Conservation (phyloP, 2,113 vertebrate genomes). For the Callaeas wilsoni region DNA sequence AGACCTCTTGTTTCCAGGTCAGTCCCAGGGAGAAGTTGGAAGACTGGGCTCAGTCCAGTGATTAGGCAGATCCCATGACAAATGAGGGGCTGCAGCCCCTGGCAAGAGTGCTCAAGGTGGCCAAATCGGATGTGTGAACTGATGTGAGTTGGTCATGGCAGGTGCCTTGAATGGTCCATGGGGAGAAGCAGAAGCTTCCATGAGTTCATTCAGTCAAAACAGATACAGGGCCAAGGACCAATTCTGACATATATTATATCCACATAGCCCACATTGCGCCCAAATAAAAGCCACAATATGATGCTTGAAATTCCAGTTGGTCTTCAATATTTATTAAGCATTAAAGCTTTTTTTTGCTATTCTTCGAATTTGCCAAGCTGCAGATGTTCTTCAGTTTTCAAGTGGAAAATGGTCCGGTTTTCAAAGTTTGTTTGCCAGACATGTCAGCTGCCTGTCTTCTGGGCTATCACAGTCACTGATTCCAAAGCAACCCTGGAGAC, state of each 20-base stretch:
- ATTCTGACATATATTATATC: neutral
- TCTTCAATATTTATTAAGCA: neutral
- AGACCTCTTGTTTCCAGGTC: neutral
- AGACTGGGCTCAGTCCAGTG: neutral
- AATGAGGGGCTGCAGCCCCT: neutral
- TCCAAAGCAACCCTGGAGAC: neutral
- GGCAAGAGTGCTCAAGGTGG: neutral
- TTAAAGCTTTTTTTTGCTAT: neutral
- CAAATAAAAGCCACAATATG: neutral
- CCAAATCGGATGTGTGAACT: neutral
- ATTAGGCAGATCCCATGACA: neutral
- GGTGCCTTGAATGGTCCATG: neutral
- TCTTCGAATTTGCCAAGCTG: neutral
- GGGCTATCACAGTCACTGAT: neutral
- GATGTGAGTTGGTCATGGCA: neutral
- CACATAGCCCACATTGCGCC: neutral
- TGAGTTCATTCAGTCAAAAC: neutral
- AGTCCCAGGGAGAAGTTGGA: neutral
- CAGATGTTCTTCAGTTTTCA: neutral
- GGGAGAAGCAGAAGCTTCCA: neutral
- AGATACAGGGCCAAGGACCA: neutral
- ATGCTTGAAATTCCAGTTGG: neutral
- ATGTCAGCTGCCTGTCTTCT: neutral
- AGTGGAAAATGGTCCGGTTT: neutral
- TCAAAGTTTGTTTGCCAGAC: neutral